Percentiles rank a stretch among this genome's conserved stretches.
Conservation (phyloP, 1,140 invertebrate genomes). For the Piezodorus guildinii region DNA sequence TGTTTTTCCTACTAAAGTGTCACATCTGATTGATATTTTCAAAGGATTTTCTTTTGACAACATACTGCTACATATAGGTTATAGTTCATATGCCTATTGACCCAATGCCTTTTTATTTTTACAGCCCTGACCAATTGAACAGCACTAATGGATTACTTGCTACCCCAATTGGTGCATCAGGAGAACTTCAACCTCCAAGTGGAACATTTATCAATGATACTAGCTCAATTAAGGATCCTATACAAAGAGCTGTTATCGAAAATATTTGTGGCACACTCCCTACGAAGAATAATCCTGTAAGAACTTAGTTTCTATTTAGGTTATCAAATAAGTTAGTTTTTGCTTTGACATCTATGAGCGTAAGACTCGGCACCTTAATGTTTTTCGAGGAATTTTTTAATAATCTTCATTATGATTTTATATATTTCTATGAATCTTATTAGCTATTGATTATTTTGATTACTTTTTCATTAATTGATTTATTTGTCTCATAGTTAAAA, state of each 20-base stretch:
- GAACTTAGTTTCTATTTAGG: background rate
- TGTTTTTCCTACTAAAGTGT: background rate
- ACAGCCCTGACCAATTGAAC: conserved; percentile 22
- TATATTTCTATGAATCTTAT: too few species aligned
- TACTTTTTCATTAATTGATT: too few species aligned
- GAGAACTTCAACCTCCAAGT: background rate
- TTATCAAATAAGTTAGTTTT: background rate
- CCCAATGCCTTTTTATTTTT: too few species aligned
- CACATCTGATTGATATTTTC: background rate
- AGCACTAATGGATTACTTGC: conserved; percentile 18
- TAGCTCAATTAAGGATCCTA: conserved; percentile 33
- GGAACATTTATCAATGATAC: conserved; percentile 14
- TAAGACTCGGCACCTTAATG: too few species aligned
- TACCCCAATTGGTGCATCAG: conserved; percentile 12
- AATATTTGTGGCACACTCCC: conserved; percentile 42
- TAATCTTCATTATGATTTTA: too few species aligned
- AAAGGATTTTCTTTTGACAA: background rate
- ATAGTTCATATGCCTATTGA: too few species aligned
- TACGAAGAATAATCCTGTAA: conserved; percentile 36
- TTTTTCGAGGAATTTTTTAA: too few species aligned
- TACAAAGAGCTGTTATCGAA: conserved; percentile 41
- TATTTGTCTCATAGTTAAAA: too few species aligned
- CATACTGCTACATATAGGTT: background rate
- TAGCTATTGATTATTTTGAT: too few species aligned
- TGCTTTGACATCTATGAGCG: too few species aligned